Evolutionary conservation across 1,140 invertebrate genomes (phyloP).

Genomic region (Trichomalopsis sarcophagae): DNA sequence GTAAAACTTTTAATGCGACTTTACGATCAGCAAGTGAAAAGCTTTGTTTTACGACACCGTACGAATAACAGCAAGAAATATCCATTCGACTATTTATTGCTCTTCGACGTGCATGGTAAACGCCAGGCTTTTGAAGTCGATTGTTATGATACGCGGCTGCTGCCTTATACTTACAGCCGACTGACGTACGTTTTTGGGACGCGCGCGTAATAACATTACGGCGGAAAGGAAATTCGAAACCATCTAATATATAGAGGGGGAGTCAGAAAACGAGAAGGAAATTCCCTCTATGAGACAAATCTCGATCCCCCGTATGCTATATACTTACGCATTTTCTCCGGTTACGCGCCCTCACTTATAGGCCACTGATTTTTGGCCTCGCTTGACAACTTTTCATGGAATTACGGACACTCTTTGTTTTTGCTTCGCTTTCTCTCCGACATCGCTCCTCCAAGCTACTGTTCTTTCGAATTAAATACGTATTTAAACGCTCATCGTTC

Average conservation of each 20-base stretch:
- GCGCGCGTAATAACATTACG: background rate
- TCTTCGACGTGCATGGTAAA: background rate
- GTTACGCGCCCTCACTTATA: background rate
- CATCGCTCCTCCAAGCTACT: too few species aligned
- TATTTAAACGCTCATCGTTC: background rate
- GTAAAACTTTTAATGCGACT: background rate
- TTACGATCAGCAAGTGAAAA: background rate
- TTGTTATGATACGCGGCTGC: background rate
- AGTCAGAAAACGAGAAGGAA: background rate
- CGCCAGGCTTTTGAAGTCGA: background rate
- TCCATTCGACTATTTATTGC: too few species aligned
- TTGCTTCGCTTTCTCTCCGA: background rate
- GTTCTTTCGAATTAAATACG: background rate
- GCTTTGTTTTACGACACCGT: background rate
- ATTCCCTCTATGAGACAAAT: background rate
- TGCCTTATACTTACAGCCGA: background rate
- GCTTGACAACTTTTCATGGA: background rate
- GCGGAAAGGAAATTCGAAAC: conserved; percentile 27
- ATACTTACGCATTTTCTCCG: background rate
- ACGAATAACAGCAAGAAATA: too few species aligned
- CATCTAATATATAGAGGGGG: background rate
- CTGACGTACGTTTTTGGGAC: conserved; percentile 18
- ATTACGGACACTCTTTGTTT: background rate
- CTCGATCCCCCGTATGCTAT: background rate
- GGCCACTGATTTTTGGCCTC: background rate